A percentile compares a stretch with the other conserved stretches of the same genome.
These are phyloP conservation scores for Apteryx mantelli DNA, from an alignment of 2,113 vertebrate genomes.

Conservation along the genomic window DNA sequence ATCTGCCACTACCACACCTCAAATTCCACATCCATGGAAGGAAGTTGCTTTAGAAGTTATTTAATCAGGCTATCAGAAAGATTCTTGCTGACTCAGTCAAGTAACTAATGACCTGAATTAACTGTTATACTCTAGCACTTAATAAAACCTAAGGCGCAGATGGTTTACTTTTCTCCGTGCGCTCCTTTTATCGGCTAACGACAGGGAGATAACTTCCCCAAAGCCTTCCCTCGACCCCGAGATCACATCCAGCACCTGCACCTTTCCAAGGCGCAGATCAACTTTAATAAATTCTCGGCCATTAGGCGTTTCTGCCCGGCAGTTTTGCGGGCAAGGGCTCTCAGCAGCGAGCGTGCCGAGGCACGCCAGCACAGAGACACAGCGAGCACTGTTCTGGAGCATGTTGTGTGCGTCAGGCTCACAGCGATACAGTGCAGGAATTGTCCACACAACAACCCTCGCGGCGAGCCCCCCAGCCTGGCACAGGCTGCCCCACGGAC, in stretches of 20 bases:
- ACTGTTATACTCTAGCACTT: background rate
- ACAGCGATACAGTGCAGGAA: conserved; percentile 58
- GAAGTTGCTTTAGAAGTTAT: background rate
- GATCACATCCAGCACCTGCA: background rate
- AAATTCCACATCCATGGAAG: background rate
- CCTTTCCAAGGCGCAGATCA: background rate
- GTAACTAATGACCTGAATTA: background rate
- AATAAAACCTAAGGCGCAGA: background rate
- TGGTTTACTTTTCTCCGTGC: background rate
- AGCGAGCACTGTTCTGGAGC: conserved; percentile 66
- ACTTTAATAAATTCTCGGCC: conserved; percentile 39
- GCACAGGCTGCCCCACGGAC: conserved; percentile 34
- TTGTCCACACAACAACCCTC: conserved; percentile 63
- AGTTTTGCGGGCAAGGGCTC: conserved; percentile 61
- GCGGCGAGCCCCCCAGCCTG: conserved; percentile 47
- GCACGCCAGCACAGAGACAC: conserved; percentile 72
- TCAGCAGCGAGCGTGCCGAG: conserved; percentile 50
- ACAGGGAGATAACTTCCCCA: background rate
- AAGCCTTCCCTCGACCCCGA: background rate
- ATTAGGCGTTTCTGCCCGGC: conserved; percentile 59
- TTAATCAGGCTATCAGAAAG: background rate
- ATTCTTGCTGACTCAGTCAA: background rate
- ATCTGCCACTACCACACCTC: background rate
- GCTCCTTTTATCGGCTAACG: background rate
- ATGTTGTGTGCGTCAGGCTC: conserved; percentile 27